phyloP scores from a whole-genome alignment of 2,113 vertebrate genomes.

The Syrmaticus mikado region DNA sequence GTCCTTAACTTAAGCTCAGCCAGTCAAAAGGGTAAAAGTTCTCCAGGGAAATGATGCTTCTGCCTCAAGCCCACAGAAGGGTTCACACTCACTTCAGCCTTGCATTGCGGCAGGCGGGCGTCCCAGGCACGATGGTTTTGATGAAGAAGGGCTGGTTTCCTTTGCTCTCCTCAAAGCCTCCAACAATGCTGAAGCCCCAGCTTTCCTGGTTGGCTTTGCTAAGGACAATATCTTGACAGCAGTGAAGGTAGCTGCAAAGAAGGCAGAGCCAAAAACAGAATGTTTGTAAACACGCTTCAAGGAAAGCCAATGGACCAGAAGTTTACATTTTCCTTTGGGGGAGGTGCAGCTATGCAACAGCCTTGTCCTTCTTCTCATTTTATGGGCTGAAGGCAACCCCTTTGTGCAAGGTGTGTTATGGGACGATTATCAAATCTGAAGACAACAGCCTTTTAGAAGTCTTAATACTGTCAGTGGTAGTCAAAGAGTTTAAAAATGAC shows the following conservation, averaged over 20 bases:
- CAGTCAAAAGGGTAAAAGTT: not conserved
- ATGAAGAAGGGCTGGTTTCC: constrained; percentile 95
- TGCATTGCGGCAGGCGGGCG: constrained; percentile 88
- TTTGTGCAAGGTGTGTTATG: not conserved
- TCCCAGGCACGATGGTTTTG: constrained; percentile 94
- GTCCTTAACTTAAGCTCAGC: not conserved
- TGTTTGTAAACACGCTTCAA: not conserved
- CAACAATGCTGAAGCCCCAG: constrained; percentile 96
- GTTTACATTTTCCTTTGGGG: not conserved
- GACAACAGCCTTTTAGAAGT: not conserved
- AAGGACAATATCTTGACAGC: constrained; percentile 89
- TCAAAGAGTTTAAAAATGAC: not conserved
- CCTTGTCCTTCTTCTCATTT: not conserved
- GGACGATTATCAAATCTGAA: not conserved
- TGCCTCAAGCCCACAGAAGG: not conserved
- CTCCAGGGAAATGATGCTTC: rapidly evolving
- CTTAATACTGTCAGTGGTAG: not conserved
- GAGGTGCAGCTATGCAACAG: rapidly evolving
- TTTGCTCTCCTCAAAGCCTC: constrained; percentile 90
- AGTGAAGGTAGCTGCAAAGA: constrained; percentile 86
- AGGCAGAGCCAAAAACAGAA: not conserved
- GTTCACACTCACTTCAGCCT: constrained; percentile 86
- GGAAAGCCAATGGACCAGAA: not conserved
- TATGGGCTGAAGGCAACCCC: not conserved
- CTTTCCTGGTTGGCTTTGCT: constrained; percentile 89